Conservation (phyloP, 1,140 invertebrate species). For the Zaprionus davidi region DNA sequence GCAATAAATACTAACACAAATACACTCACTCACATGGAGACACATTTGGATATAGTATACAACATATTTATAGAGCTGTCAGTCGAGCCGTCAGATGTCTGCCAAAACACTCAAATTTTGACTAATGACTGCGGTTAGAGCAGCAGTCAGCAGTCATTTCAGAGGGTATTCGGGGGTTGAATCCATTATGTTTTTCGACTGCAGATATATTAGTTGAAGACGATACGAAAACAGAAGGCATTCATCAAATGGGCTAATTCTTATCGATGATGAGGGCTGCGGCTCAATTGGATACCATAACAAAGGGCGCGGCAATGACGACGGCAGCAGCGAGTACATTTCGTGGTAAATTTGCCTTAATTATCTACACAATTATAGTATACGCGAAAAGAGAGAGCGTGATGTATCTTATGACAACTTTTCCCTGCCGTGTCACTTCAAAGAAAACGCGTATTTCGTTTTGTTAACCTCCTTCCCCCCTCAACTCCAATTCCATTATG, state of each 20-base stretch:
- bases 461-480: not conserved
- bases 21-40: not conserved
- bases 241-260: slow-evolving; percentile 10
- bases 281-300: not conserved
- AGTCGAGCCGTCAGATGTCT: slow-evolving; percentile 12
- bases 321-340: not conserved
- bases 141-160: not conserved
- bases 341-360: slow-evolving; percentile 21
- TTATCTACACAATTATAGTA: slow-evolving; percentile 10
- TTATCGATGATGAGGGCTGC: not conserved
- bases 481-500: not conserved
- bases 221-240: slow-evolving; percentile 1
- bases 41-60: not conserved
- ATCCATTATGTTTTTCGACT: slow-evolving; percentile 9
- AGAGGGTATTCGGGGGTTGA: not conserved
- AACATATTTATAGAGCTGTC: slow-evolving; percentile 14
- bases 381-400: not conserved
- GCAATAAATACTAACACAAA: slow-evolving; percentile 15
- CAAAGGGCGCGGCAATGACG: not conserved
- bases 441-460: not conserved
- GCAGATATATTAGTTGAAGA: not conserved
- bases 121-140: slow-evolving; percentile 19
- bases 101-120: slow-evolving; percentile 21
- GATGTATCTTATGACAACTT: slow-evolving; percentile 6
- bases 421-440: not conserved